phyloP scores from a whole-genome alignment of 92 coral and sea anemone genomes.

The Meandrina meandrites region DNA sequence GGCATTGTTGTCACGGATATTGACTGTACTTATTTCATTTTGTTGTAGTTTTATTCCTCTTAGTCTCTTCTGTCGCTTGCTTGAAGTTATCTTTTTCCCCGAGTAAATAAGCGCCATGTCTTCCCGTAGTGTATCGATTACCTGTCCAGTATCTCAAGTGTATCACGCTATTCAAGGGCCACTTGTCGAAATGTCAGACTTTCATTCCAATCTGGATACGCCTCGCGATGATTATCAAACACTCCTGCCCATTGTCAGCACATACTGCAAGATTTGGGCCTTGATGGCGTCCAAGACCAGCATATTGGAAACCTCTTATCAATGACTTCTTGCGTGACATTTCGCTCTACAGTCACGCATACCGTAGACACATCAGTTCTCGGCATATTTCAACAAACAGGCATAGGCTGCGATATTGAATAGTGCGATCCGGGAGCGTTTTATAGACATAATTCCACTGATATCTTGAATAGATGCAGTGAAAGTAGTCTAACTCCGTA shows the following conservation, averaged over 20 bases:
- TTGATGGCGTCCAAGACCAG: background rate
- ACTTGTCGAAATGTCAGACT: background rate
- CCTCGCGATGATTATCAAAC: background rate
- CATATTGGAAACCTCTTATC: background rate
- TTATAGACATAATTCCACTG: background rate
- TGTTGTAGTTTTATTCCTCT: background rate
- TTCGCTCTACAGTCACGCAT: background rate
- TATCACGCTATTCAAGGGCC: slow-evolving; percentile 28
- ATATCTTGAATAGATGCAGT: background rate
- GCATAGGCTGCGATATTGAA: background rate
- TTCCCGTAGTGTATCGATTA: slow-evolving; percentile 4
- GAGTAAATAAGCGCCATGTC: slow-evolving; percentile 1
- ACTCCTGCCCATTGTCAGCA: background rate
- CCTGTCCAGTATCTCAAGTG: slow-evolving; percentile 11
- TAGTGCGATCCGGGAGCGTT: background rate
- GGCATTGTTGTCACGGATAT: background rate
- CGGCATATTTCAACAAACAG: background rate
- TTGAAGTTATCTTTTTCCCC: background rate
- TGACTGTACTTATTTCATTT: background rate
- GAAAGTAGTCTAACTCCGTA: background rate
- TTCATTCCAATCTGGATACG: background rate
- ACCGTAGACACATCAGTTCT: background rate
- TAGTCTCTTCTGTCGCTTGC: background rate
- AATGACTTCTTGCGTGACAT: background rate
- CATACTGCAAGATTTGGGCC: background rate